Base-by-base conservation (phyloP, 1,140 invertebrate species). In the Hyles euphorbiae region DNA sequence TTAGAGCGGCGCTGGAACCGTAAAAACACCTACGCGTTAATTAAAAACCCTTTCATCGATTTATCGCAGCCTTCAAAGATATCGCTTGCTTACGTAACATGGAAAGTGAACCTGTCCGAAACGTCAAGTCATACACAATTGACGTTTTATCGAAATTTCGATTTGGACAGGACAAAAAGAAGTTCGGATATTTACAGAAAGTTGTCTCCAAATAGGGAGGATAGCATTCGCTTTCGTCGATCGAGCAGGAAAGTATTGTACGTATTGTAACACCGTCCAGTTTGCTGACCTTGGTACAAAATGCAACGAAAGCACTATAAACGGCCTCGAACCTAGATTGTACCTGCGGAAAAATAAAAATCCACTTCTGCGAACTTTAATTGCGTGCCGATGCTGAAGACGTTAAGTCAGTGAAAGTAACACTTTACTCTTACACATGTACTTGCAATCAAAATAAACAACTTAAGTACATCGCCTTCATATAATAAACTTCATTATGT, bases 91-190 rank as follows among this genome's bases (percentile, higher is more conserved):
- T 85, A 76, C 64, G 65, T 75, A 80, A 83, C 66, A 61, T 77
- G 65, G 82, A 85, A 85, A 85, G 82, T 76, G 68, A 64, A 75
- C 73, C 63, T 71, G 68, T 68, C 71, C 69, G 62, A 52, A 71
- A 60, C 32, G 43, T 32, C 56, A 58, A 67, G 50, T 56, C 45
- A 43, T 63, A 71, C 33, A 74, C 74, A 72, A 81, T 85, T 74
- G 76, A 80, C 74, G 76, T 60, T 80, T 67, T 74, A 75, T 78
- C 72, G 72, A 76, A 68, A 77, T 73, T 77, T 68, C 68, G 67
- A 76, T 81, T 82, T 67, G 74, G 75, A 82, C 79, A 78, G 73
- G 71, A 78, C 67, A 86, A 82, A 83, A 85, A 85, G 77, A 80
- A 61, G 79, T 79, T 74, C 66, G 81, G 57, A 64, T 66, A 67